These are phyloP conservation scores for Drosophila erecta DNA, from an alignment of 1,140 invertebrate genomes.

Conservation along the genomic window DNA sequence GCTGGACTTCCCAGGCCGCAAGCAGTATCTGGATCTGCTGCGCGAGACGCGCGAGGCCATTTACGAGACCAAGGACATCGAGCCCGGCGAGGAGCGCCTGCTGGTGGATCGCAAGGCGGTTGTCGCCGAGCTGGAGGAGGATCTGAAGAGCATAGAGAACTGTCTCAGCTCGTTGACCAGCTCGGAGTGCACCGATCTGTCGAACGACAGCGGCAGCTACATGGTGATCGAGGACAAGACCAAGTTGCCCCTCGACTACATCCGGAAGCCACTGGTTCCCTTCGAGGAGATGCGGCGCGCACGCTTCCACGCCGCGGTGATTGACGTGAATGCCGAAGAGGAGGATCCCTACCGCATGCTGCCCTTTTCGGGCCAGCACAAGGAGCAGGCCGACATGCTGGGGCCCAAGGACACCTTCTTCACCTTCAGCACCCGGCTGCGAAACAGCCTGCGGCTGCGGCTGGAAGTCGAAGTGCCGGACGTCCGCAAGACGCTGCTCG, in stretches of 20 bases:
- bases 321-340: constrained; percentile 70
- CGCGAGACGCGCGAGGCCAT: constrained; percentile 61
- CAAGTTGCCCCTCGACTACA: constrained; percentile 78
- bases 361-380: constrained; percentile 74
- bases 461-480: constrained; percentile 67
- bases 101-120: constrained; percentile 59
- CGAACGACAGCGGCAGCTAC: constrained; percentile 78
- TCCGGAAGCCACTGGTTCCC: constrained; percentile 75
- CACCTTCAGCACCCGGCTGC: constrained; percentile 69
- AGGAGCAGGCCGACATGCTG: constrained; percentile 61
- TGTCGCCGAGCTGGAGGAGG: constrained; percentile 67
- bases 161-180: constrained; percentile 77
- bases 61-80: constrained; percentile 66
- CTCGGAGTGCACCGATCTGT: constrained; percentile 75
- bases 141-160: constrained; percentile 73
- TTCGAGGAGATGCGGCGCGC: constrained; percentile 80
- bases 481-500: constrained; percentile 56
- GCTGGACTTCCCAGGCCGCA: constrained; percentile 63
- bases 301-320: constrained; percentile 67
- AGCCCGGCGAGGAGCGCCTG: constrained; percentile 56
- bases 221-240: constrained; percentile 68
- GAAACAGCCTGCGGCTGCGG: constrained; percentile 68
- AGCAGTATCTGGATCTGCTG: constrained; percentile 66
- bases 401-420: constrained; percentile 74
- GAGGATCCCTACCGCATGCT: constrained; percentile 69